Conservation (phyloP, 2,888 invertebrate genomes). For the Tinea pellionella region DNA sequence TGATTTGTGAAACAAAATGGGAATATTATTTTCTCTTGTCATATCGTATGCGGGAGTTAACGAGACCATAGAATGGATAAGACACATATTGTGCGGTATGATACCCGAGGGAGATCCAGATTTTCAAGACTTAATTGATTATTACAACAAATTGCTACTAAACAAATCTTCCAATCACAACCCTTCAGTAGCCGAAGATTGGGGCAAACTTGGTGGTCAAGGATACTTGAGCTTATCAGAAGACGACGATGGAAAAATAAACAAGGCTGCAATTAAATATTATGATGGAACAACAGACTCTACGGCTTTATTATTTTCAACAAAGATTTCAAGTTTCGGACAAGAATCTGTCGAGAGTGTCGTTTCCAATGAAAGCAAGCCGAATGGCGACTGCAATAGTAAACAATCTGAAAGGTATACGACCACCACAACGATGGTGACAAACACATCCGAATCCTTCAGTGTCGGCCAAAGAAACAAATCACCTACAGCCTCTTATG, state of each 20-base stretch:
- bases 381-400: constrained; percentile 49
- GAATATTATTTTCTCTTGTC: constrained; percentile 79
- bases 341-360: constrained; percentile 55
- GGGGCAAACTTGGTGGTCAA: constrained; percentile 49
- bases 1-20: constrained; percentile 57
- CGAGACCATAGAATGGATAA: constrained; percentile 73
- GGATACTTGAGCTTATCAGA: constrained; percentile 54
- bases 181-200: constrained; percentile 33
- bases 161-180: constrained; percentile 32
- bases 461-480: constrained; percentile 51
- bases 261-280: constrained; percentile 52
- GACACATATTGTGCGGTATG: constrained; percentile 57
- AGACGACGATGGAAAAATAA: constrained; percentile 46
- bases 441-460: constrained; percentile 51
- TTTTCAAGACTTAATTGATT: constrained; percentile 48
- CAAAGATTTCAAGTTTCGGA: constrained; percentile 64
- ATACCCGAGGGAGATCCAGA: constrained; percentile 48
- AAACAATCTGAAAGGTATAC: constrained; percentile 46
- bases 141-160: constrained; percentile 47
- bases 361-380: constrained; percentile 22
- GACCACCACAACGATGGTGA: constrained; percentile 54
- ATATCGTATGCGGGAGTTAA: constrained; percentile 80
- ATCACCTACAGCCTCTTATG: constrained; percentile 49
- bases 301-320: constrained; percentile 58
- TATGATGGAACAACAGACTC: constrained; percentile 46